phyloP scores from a whole-genome alignment of 2,113 vertebrate genomes.

The Salminus brasiliensis region DNA sequence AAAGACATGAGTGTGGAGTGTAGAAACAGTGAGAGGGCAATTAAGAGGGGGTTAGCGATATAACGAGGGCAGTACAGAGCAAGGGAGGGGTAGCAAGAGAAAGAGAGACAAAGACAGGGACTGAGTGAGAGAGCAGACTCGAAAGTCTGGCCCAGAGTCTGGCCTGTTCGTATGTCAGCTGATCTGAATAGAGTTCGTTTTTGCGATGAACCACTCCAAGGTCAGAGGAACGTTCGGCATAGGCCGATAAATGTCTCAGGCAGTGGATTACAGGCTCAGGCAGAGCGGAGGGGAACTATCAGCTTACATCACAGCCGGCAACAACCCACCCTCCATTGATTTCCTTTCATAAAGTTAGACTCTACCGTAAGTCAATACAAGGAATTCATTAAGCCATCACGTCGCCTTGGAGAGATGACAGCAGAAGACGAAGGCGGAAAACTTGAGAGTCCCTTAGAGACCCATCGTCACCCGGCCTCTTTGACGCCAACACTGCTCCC shows the following conservation, averaged over 20 bases:
- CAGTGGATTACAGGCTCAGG: conserved; percentile 34
- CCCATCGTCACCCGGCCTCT: neutral
- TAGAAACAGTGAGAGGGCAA: neutral
- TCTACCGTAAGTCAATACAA: conserved; percentile 55
- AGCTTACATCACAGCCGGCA: conserved; percentile 37
- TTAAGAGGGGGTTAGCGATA: too few relatives aligned
- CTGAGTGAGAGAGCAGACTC: neutral
- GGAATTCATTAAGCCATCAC: conserved; percentile 57
- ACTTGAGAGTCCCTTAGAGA: conserved; percentile 43
- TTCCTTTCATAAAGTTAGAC: conserved; percentile 52
- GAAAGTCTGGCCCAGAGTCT: conserved; percentile 16
- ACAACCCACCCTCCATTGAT: conserved; percentile 54
- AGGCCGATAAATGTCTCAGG: neutral
- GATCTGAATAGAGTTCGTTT: conserved; percentile 12
- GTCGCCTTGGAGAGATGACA: conserved; percentile 43
- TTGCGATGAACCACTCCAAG: conserved; percentile 33
- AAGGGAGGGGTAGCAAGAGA: neutral
- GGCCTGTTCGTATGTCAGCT: neutral
- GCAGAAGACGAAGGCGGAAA: conserved; percentile 19
- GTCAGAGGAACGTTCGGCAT: conserved; percentile 32
- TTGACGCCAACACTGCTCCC: neutral
- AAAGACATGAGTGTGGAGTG: neutral
- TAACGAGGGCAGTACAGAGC: too few relatives aligned
- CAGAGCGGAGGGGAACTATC: conserved; percentile 31
- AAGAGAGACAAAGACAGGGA: neutral